phyloP scores from a whole-genome alignment of 2,888 invertebrate species.

The Capitulum mitella region DNA sequence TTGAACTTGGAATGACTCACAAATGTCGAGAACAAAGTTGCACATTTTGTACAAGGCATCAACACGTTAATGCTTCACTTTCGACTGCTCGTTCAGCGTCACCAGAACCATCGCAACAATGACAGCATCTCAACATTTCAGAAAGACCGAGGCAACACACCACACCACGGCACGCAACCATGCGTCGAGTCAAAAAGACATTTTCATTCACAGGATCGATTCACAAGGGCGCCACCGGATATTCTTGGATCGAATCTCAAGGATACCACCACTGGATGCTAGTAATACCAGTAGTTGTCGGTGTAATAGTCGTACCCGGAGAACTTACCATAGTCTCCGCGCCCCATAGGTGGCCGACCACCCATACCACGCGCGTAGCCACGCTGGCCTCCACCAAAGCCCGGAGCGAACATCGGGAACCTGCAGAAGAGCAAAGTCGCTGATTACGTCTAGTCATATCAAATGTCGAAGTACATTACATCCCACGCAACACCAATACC shows the following conservation, averaged over 20 bases:
- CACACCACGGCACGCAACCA: slow-evolving; percentile 30
- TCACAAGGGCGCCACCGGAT: background rate
- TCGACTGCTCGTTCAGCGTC: background rate
- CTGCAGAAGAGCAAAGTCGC: too few species aligned
- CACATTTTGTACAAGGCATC: background rate
- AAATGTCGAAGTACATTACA: too few species aligned
- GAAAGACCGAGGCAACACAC: slow-evolving; percentile 26
- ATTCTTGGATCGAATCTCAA: background rate
- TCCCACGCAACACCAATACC: too few species aligned
- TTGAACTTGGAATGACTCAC: background rate
- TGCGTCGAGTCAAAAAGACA: slow-evolving; percentile 29
- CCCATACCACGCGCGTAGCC: slow-evolving; percentile 42
- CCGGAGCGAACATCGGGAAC: slow-evolving; percentile 31
- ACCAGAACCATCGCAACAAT: background rate
- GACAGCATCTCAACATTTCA: background rate
- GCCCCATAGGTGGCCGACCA: slow-evolving; percentile 64
- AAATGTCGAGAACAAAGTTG: background rate
- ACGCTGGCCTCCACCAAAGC: slow-evolving; percentile 39
- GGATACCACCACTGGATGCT: slow-evolving; percentile 29
- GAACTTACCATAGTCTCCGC: slow-evolving; percentile 84
- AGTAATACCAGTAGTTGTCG: slow-evolving; percentile 36
- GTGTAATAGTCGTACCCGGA: slow-evolving; percentile 36
- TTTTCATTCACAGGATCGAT: background rate
- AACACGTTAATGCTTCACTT: background rate
- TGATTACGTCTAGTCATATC: too few species aligned